These are phyloP conservation scores for Dermochelys coriacea DNA, from an alignment of 2,797 vertebrate genomes.

Conservation along the genomic window DNA sequence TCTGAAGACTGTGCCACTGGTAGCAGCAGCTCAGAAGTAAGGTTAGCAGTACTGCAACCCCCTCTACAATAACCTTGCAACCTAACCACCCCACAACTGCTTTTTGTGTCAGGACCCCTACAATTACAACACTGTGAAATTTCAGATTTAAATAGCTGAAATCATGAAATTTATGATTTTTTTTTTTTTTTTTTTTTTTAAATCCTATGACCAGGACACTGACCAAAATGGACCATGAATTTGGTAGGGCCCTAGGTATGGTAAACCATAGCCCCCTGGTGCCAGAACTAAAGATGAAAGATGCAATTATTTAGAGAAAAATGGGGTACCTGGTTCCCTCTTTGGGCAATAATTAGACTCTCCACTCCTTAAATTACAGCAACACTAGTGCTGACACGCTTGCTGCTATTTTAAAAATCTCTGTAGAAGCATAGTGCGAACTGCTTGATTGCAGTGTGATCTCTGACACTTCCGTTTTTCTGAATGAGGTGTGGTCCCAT, in stretches of 20 bases:
- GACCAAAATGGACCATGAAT: too few relatives aligned
- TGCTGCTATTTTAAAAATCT: background rate
- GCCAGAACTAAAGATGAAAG: background rate
- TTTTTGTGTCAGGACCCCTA: too few relatives aligned
- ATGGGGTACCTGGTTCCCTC: constrained; percentile 43
- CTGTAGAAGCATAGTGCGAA: background rate
- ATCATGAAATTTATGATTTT: too few relatives aligned
- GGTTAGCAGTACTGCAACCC: too few relatives aligned
- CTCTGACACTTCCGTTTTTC: background rate
- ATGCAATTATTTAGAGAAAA: constrained; percentile 39
- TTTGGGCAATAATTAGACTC: background rate
- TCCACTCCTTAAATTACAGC: background rate
- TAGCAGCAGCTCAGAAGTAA: too few relatives aligned
- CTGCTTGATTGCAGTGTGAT: background rate
- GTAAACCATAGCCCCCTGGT: background rate
- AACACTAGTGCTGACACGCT: background rate
- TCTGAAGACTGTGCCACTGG: too few relatives aligned
- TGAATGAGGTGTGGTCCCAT: background rate
- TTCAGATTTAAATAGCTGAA: too few relatives aligned
- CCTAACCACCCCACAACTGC: too few relatives aligned
- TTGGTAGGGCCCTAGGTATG: background rate
- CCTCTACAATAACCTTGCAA: too few relatives aligned
- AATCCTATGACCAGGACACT: too few relatives aligned
- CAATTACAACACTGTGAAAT: too few relatives aligned
- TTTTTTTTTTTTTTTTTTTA: too few relatives aligned